These are phyloP conservation scores for Ametastegia equiseti DNA, from an alignment of 2,888 invertebrate species.

Conservation along the genomic window DNA sequence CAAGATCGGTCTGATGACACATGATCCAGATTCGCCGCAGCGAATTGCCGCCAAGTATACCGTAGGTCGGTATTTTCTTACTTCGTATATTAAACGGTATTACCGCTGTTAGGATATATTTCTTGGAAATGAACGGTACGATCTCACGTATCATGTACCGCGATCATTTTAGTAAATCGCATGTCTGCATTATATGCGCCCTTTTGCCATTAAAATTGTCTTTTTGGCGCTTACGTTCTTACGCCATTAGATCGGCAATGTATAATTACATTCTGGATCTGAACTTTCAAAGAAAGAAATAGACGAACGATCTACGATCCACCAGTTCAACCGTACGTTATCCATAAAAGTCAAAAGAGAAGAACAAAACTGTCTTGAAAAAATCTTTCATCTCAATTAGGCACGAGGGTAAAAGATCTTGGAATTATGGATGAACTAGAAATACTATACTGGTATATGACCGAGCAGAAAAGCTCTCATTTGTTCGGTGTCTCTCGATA, in stretches of 20 bases:
- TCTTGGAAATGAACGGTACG: neutral
- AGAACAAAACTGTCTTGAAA: neutral
- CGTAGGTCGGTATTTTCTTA: conserved; percentile 29
- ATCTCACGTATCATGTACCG: neutral
- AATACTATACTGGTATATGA: neutral
- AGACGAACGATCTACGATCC: neutral
- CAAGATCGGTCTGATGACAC: conserved; percentile 7
- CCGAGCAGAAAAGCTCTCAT: neutral
- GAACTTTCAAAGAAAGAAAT: neutral
- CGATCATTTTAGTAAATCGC: no score
- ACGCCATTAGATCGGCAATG: no score
- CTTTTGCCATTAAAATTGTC: no score
- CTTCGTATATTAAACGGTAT: conserved; percentile 27
- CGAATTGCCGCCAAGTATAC: no score
- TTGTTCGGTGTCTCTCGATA: neutral
- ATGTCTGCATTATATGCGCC: no score
- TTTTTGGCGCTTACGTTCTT: no score
- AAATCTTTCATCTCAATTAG: neutral
- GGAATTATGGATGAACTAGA: no score
- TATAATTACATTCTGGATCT: neutral
- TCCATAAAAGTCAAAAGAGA: neutral
- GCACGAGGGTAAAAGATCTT: no score
- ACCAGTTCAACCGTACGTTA: neutral
- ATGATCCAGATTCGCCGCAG: no score
- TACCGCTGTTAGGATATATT: neutral